A percentile compares a stretch with the other conserved stretches of the same genome.
These are phyloP conservation scores for Galeopterus variegatus DNA, from an alignment of 2,113 vertebrate species.

Conservation along the genomic window DNA sequence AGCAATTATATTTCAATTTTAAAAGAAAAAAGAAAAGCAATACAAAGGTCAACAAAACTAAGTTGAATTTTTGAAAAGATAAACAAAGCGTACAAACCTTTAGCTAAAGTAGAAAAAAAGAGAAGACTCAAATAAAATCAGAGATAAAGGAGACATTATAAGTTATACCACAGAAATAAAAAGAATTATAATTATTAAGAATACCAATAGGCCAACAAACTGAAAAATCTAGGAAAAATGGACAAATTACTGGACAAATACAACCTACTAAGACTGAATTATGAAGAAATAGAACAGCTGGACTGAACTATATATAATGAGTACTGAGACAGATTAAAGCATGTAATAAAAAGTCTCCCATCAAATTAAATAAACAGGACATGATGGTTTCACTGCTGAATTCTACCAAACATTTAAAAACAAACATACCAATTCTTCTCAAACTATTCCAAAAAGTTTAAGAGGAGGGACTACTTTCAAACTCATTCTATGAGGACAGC, in stretches of 20 bases:
- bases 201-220: neutral
- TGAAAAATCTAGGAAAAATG: neutral
- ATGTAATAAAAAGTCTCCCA: neutral
- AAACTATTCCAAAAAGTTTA: neutral
- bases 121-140: too few species aligned
- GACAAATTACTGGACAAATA: neutral
- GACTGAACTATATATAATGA: neutral
- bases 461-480: neutral
- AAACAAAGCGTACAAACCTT: too few species aligned
- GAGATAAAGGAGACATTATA: too few species aligned
- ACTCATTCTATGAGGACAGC: neutral
- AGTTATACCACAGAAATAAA: too few species aligned
- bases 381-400: neutral
- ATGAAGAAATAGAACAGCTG: neutral
- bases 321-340: neutral
- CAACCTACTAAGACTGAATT: neutral
- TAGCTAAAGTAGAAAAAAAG: too few species aligned
- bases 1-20: too few species aligned
- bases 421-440: neutral
- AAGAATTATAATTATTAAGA: too few species aligned
- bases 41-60: too few species aligned
- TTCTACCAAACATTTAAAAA: neutral
- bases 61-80: too few species aligned
- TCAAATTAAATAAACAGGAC: neutral
- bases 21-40: too few species aligned